phyloP scores from a whole-genome alignment of 2,113 vertebrate genomes.

The Podiceps cristatus region DNA sequence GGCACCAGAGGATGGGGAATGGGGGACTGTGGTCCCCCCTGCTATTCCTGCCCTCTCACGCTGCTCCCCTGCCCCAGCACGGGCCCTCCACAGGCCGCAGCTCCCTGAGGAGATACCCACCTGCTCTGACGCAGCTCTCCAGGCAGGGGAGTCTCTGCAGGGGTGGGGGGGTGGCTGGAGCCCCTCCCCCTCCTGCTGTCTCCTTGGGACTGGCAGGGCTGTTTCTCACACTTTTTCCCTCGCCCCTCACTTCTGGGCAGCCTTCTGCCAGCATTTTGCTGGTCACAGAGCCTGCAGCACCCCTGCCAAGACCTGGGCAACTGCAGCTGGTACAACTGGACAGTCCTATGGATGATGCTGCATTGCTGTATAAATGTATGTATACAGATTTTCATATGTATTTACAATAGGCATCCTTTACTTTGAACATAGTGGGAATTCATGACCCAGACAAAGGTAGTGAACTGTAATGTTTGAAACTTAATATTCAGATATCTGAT shows the following conservation, averaged over 20 bases:
- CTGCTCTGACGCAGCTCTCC: accelerated
- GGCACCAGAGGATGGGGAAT: accelerated
- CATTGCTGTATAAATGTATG: accelerated
- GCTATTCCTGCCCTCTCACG: accelerated
- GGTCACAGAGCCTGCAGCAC: neutral
- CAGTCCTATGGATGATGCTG: neutral
- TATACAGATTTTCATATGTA: neutral
- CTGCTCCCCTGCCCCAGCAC: accelerated
- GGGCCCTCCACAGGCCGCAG: neutral
- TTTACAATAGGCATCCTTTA: neutral
- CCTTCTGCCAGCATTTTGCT: accelerated
- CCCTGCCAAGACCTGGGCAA: neutral
- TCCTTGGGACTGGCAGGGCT: accelerated
- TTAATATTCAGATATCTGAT: neutral
- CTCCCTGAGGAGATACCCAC: neutral
- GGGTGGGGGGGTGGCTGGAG: neutral
- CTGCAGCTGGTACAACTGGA: accelerated
- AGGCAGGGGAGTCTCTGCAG: too few relatives aligned
- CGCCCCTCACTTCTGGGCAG: neutral
- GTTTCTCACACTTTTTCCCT: neutral
- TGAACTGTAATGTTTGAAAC: neutral
- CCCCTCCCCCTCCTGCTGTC: neutral
- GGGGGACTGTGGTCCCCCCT: accelerated
- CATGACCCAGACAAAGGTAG: neutral
- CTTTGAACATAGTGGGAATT: neutral